Evolutionary conservation across 2,888 invertebrate species (phyloP), one percentile per base, ranked within the genome.

Genomic region (Dendrolimus pini): DNA sequence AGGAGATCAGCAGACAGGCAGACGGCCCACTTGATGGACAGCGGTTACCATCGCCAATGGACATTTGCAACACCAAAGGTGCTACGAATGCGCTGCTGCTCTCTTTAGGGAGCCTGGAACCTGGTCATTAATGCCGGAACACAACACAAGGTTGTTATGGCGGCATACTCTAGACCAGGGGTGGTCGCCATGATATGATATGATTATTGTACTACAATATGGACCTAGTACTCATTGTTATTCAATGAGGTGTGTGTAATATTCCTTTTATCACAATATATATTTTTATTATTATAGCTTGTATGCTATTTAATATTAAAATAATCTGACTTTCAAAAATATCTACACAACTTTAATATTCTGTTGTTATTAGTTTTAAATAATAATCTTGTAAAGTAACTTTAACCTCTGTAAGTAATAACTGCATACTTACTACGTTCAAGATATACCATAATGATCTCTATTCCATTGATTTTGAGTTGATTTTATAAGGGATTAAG

Each of bases 331-430:
- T 47, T 12, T 47, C 7, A 47, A 47, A 47, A 47, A 68, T 66
- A 30, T 30, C 30, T 30, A 30, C 6, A 30, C 6, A 6, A 3
- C 30, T 30, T 30, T 30, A 30, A 30, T 30, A 30, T 6, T 30
- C 30, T 30, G 30, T 63, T 75, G 69, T 72, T 75, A 75, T 75
- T 73, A 63, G 69, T 71, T 72, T 77, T 78, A 80, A 78, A 80
- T 77, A 80, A 75, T 71, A 70, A 75, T 76, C 78, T 63, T 73
- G 73, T 75, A 75, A 77, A 78, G 65, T 75, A 68, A 67, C 69
- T 71, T 65, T 65, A 65, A 71, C 70, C 73, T 76, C 71, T 69
- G 72, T 71, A 69, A 69, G 72, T 70, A 69, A 73, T 68, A 69
- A 71, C 64, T 61, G 60, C 58, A 55, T 58, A 14, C 30, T 41